These are phyloP conservation scores for Aphis gossypii DNA, from an alignment of 1,140 invertebrate genomes.

Conservation along the genomic window DNA sequence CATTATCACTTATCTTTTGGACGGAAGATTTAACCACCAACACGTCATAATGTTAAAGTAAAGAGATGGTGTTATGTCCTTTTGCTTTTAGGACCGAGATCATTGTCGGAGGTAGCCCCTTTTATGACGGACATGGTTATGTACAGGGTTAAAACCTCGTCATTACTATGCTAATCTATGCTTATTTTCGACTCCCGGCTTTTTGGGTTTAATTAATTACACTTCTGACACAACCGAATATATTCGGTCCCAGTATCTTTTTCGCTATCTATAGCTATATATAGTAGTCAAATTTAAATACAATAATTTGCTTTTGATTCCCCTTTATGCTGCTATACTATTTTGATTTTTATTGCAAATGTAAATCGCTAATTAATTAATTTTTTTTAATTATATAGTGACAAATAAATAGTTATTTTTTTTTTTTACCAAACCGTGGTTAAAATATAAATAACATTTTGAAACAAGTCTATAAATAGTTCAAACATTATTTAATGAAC, in stretches of 20 bases:
- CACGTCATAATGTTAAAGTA: constrained; percentile 47
- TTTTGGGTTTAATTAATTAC: constrained; percentile 54
- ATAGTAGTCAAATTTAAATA: not conserved
- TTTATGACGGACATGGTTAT: not conserved
- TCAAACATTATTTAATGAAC: not conserved
- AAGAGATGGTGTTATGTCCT: constrained; percentile 53
- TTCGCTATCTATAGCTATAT: not conserved
- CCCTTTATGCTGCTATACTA: not conserved
- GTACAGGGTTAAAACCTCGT: constrained; percentile 41
- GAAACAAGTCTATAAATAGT: not conserved
- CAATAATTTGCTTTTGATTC: not conserved
- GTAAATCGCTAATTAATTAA: not conserved
- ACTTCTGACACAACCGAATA: constrained; percentile 39
- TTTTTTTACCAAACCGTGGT: not conserved
- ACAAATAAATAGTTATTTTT: not conserved
- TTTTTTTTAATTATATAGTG: not conserved
- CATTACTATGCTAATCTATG: constrained; percentile 56
- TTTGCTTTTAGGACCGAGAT: constrained; percentile 49
- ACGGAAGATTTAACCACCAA: constrained; percentile 51
- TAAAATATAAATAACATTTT: not conserved
- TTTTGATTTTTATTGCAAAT: not conserved
- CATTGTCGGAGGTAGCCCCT: not conserved
- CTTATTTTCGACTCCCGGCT: constrained; percentile 55
- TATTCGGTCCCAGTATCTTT: not conserved
- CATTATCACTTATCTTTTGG: constrained; percentile 47